Evolutionary conservation across 2,888 invertebrate genomes (phyloP).

Genomic region (Flexamia atlantica): DNA sequence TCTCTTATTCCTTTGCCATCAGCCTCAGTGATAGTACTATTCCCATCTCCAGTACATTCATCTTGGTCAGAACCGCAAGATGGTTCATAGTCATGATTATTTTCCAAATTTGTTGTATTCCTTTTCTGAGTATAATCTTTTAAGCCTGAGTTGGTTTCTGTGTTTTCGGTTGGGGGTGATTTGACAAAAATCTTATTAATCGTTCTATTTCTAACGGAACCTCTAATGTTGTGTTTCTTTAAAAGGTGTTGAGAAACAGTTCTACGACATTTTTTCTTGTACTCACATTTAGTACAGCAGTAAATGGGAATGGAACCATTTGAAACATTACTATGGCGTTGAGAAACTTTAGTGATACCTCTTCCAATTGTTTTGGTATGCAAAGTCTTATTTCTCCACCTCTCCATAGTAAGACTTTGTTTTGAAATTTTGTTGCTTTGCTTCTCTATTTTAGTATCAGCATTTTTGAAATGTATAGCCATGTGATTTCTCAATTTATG

Average conservation of each 20-base stretch:
- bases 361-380: background rate
- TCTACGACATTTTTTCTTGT: background rate
- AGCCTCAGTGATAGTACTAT: background rate
- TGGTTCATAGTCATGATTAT: background rate
- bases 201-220: background rate
- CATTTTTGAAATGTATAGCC: background rate
- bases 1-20: background rate
- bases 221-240: background rate
- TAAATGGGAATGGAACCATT: background rate
- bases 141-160: background rate
- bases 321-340: background rate
- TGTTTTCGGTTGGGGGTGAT: background rate
- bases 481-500: background rate
- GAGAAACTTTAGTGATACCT: background rate
- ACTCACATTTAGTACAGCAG: conserved; percentile 7
- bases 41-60: background rate
- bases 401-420: background rate
- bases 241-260: background rate
- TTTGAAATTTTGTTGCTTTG: background rate
- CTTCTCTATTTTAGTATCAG: background rate
- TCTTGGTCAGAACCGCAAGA: background rate
- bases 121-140: background rate
- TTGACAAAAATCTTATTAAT: background rate
- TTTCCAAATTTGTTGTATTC: background rate
- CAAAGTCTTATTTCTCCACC: background rate